Evolutionary conservation across 2,113 vertebrate species (phyloP).

Genomic region (Aptenodytes patagonicus): DNA sequence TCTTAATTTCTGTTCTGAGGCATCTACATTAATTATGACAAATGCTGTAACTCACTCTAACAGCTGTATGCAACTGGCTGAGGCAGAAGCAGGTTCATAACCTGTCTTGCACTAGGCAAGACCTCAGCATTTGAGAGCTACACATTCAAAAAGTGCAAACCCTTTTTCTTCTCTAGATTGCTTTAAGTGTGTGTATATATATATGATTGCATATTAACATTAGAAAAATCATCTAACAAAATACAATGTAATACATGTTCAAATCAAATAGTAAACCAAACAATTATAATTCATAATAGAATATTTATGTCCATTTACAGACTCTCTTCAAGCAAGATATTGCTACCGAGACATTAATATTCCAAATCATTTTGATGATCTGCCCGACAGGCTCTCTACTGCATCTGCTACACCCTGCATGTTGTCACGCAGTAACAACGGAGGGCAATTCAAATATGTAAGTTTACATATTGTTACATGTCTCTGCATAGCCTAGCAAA

Average conservation of each 20-base stretch:
- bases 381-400: background rate
- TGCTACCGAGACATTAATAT: background rate
- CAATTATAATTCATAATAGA: background rate
- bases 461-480: background rate
- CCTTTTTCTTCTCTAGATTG: background rate
- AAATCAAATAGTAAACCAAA: background rate
- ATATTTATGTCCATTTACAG: background rate
- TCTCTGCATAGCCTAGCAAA: background rate
- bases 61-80: background rate
- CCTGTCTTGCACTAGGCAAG: background rate
- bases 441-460: accelerated
- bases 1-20: background rate
- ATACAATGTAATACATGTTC: accelerated
- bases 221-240: background rate
- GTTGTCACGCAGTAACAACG: accelerated
- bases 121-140: background rate
- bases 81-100: background rate
- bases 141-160: background rate
- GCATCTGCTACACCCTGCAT: background rate
- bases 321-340: background rate
- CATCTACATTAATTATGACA: background rate
- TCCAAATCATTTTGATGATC: background rate
- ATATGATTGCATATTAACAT: background rate
- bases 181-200: background rate
- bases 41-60: background rate